These are phyloP conservation scores for Lethocerus indicus DNA, from an alignment of 1,140 invertebrate genomes.

Conservation along the genomic window DNA sequence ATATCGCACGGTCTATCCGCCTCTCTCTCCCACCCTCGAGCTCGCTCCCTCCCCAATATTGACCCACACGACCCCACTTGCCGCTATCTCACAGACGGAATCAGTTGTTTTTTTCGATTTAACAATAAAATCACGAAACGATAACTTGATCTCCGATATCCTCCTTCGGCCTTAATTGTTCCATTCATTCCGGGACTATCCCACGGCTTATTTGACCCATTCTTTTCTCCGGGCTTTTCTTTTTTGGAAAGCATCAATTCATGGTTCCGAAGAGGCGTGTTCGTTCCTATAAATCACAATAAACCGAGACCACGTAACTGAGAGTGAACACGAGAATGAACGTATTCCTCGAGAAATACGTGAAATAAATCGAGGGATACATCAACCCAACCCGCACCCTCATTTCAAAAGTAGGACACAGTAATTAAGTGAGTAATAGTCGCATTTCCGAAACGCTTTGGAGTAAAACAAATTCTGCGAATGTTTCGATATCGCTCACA, in stretches of 20 bases:
- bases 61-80: too few relatives aligned
- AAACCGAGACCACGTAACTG: background rate
- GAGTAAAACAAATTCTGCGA: background rate
- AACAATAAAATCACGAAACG: too few relatives aligned
- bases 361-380: background rate
- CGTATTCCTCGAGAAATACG: background rate
- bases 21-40: too few relatives aligned
- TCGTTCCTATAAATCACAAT: background rate
- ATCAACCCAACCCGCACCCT: background rate
- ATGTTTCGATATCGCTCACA: background rate
- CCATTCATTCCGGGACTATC: too few relatives aligned
- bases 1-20: too few relatives aligned
- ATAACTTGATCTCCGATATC: too few relatives aligned
- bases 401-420: background rate
- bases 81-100: too few relatives aligned
- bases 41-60: too few relatives aligned
- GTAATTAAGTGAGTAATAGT: background rate
- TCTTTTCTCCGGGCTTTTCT: background rate
- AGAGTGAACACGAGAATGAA: background rate
- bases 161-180: too few relatives aligned
- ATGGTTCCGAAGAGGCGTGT: background rate
- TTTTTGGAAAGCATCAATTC: background rate
- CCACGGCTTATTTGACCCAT: too few relatives aligned
- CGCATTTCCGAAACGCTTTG: background rate
- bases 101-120: too few relatives aligned